phyloP scores from a whole-genome alignment of 2,888 invertebrate species.

The Ornithoptera alexandrae region DNA sequence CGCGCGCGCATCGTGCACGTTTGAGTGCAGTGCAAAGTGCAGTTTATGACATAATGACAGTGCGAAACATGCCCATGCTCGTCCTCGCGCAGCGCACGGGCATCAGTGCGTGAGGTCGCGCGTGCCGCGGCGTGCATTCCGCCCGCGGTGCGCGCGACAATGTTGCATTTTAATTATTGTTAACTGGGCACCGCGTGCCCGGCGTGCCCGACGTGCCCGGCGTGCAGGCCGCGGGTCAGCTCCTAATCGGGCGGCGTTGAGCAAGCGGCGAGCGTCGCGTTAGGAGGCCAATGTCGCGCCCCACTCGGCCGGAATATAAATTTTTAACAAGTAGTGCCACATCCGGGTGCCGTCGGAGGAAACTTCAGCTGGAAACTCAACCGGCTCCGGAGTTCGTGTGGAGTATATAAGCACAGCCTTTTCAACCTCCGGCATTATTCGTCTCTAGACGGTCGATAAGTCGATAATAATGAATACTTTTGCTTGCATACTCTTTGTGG shows the following conservation, averaged over 20 bases:
- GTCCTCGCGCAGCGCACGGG: too few species aligned
- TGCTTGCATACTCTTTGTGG: conserved; percentile 56
- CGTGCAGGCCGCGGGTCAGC: conserved; percentile 8
- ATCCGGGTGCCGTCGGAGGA: conserved; percentile 66
- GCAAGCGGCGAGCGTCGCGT: conserved; percentile 55
- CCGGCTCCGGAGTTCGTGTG: conserved; percentile 42
- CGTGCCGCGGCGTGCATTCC: too few species aligned
- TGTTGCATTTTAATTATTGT: too few species aligned
- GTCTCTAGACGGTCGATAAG: conserved; percentile 53
- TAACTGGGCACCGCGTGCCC: too few species aligned
- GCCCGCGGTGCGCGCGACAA: too few species aligned
- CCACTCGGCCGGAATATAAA: conserved; percentile 69
- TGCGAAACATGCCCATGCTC: too few species aligned
- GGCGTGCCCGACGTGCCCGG: too few species aligned
- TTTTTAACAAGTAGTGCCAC: conserved; percentile 49
- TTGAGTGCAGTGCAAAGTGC: too few species aligned
- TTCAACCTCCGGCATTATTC: conserved; percentile 63
- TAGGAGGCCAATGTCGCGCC: conserved; percentile 70
- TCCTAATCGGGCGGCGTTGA: conserved; percentile 70
- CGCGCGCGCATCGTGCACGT: too few species aligned
- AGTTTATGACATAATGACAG: too few species aligned
- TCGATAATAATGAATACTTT: conserved; percentile 61
- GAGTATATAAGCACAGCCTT: conserved; percentile 59
- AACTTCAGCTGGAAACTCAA: conserved; percentile 48
- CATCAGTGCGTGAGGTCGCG: too few species aligned